Evolutionary conservation across 2,113 vertebrate genomes (phyloP), one percentile per base, ranked within the genome.

Genomic region (Toxotes chatareus): DNA sequence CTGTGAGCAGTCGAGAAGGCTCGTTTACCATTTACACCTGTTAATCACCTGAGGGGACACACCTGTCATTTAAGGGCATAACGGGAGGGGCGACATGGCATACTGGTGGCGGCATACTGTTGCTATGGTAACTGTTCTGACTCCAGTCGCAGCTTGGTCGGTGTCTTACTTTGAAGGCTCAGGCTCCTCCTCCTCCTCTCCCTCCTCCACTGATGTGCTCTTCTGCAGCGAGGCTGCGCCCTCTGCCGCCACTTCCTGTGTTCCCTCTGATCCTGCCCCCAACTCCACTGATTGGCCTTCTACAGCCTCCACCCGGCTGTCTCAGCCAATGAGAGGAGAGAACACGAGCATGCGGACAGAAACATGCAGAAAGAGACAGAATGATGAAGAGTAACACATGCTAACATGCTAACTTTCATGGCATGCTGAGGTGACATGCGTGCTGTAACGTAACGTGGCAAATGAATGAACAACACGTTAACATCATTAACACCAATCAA

Each of bases 81-180:
- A 5, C 11, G 5, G 27, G 34, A 3, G 21, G 34, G 21, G 31
- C 27, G 27, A 27, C 27, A 27, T 27, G 27, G 27, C 27, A 27
- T 27, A 27, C 27, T 27, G 27, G 27, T 27, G 27, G 7, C 1
- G 1, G 31, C 46, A 34, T 32, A 31, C 42, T 57, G 47, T 9
- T 44, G 17, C 51, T 62, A 38, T 53, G 51, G 27, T 1, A 12
- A n/a, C 13, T 7, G 6, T 7, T 27, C 7, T 53, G 27, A 34
- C 27, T 69, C 61, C 11, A 31, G 19, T 19, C 12, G 31, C 31
- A 17, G 7, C 0, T 49, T 56, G 40, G 63, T 76, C 1, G n/a
- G 7, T n/a, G 1, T 68, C 91, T 93, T 92, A 93, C 93, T 93
- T 93, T 76, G 87, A 4, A 16, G 79, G 38, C 73, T 84, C 80